These are phyloP conservation scores for Lamellibrachia luymesi DNA, from an alignment of 1,140 invertebrate genomes.

Conservation along the genomic window DNA sequence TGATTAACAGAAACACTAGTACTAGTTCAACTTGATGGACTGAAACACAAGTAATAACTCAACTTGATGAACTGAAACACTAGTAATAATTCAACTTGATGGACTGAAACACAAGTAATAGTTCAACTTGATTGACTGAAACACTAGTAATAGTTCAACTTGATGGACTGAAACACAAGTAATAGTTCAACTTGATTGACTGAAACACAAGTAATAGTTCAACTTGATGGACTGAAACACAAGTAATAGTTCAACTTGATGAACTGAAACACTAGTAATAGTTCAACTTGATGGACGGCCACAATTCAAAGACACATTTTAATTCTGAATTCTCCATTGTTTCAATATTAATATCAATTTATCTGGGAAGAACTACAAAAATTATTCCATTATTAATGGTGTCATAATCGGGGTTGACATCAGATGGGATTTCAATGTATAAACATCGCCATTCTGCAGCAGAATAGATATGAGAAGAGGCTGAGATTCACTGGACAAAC, in stretches of 20 bases:
- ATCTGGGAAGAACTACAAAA: no score
- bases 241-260: no score
- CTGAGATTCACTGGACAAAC: no score
- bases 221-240: not conserved
- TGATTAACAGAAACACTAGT: slow-evolving; percentile 66
- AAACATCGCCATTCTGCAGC: not conserved
- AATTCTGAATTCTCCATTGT: no score
- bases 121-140: not conserved
- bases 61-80: not conserved
- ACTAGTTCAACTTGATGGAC: not conserved
- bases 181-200: slow-evolving; percentile 74
- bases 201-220: slow-evolving; percentile 53
- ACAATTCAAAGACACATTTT: no score
- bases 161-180: not conserved
- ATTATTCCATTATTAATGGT: not conserved
- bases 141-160: no score
- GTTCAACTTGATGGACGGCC: not conserved
- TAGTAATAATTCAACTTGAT: slow-evolving; percentile 68
- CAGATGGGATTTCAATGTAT: not conserved
- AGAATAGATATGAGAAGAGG: no score
- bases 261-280: not conserved
- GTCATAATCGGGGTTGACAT: not conserved
- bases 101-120: slow-evolving; percentile 61
- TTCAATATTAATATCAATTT: no score
- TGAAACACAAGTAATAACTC: no score